These are phyloP conservation scores for Bombus waltoni DNA, from an alignment of 1,140 invertebrate genomes.

Conservation along the genomic window DNA sequence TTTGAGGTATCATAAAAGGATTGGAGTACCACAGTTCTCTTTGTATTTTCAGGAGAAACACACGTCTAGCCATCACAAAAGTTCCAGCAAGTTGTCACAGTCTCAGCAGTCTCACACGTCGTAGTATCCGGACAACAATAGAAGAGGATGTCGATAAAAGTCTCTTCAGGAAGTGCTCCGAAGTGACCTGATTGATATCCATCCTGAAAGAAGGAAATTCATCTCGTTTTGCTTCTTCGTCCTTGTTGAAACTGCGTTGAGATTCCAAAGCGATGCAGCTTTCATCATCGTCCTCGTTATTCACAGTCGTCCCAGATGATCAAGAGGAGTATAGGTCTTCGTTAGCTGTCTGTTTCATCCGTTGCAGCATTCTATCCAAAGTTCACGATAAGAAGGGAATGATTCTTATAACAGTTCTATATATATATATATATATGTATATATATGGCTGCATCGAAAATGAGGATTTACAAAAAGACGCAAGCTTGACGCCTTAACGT, in stretches of 20 bases:
- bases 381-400: background rate
- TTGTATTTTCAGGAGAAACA: slow-evolving; percentile 77
- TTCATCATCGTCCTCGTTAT: slow-evolving; percentile 23
- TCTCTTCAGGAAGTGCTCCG: slow-evolving; percentile 11
- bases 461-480: slow-evolving; percentile 7
- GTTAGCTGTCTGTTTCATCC: background rate
- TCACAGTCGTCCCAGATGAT: background rate
- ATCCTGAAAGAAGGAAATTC: background rate
- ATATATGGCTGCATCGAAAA: background rate
- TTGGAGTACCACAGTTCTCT: slow-evolving; percentile 47
- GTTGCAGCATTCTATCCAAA: background rate
- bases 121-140: slow-evolving; percentile 67
- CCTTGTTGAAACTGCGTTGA: background rate
- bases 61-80: slow-evolving; percentile 74
- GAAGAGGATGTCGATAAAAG: slow-evolving; percentile 37
- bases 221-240: slow-evolving; percentile 18
- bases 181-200: slow-evolving; percentile 13
- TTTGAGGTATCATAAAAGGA: background rate
- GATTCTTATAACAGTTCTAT: background rate
- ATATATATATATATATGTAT: too few relatives aligned
- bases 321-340: background rate
- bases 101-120: slow-evolving; percentile 70
- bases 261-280: background rate
- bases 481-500: slow-evolving; percentile 41
- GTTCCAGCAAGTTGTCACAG: slow-evolving; percentile 71